Conservation (phyloP, 2,797 vertebrate genomes). For the Betta splendens region DNA sequence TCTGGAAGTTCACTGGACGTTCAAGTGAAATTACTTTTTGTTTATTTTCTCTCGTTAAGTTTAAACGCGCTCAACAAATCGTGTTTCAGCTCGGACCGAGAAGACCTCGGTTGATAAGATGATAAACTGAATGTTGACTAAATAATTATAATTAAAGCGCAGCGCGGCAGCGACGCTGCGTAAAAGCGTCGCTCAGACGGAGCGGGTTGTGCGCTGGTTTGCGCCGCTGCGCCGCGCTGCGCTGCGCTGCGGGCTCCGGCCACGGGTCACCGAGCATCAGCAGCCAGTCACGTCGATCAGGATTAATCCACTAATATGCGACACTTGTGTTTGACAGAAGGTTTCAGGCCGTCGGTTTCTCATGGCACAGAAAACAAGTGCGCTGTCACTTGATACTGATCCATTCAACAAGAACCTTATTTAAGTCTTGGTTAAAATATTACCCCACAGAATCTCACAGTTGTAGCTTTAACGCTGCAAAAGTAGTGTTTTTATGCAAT, state of each 20-base stretch:
- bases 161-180: neutral
- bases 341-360: constrained; percentile 65
- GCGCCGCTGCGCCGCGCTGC: constrained; percentile 8
- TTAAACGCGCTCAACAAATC: rapidly evolving
- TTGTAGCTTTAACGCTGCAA: neutral
- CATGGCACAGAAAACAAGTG: constrained; percentile 37
- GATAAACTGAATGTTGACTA: constrained; percentile 5
- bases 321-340: constrained; percentile 65
- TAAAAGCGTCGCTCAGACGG: too few species aligned
- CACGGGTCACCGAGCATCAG: constrained; percentile 75
- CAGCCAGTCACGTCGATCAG: constrained; percentile 52
- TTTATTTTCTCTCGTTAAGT: too few species aligned
- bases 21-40: neutral
- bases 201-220: too few species aligned
- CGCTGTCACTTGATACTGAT: constrained; percentile 52
- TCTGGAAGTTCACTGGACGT: neutral
- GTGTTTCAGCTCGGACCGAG: neutral
- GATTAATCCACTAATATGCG: constrained; percentile 70
- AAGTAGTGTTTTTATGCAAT: neutral
- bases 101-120: constrained; percentile 3
- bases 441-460: neutral
- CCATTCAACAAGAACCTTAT: constrained; percentile 11
- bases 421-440: neutral
- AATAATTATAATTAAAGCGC: constrained; percentile 18
- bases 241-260: constrained; percentile 64